These are phyloP conservation scores for Cervus canadensis DNA, from an alignment of 2,113 vertebrate genomes.

Conservation along the genomic window DNA sequence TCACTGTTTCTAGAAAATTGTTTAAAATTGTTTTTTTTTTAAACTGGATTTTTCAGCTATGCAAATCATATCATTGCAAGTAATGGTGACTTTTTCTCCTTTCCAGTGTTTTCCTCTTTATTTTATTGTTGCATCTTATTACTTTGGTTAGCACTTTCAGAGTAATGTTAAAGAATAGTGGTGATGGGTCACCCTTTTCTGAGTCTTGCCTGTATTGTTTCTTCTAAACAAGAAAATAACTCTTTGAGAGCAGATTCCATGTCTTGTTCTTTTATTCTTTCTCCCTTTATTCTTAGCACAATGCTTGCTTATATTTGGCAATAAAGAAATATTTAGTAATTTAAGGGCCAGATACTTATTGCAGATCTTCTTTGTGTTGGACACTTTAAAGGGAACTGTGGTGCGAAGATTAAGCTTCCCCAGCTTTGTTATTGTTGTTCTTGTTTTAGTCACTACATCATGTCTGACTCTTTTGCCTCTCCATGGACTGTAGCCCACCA, in stretches of 20 bases:
- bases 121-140: neutral
- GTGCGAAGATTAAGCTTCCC: neutral
- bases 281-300: neutral
- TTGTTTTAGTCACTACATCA: accelerated
- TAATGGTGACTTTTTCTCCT: neutral
- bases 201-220: neutral
- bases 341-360: neutral
- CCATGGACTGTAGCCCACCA: neutral
- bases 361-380: neutral
- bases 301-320: neutral
- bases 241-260: neutral
- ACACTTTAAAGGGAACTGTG: neutral
- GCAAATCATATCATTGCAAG: neutral
- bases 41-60: neutral
- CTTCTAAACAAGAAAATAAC: neutral
- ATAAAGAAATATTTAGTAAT: neutral
- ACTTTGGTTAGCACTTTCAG: neutral
- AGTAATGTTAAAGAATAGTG: neutral
- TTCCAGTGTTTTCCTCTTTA: neutral
- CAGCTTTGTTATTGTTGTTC: neutral
- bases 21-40: neutral
- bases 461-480: neutral
- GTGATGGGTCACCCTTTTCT: neutral
- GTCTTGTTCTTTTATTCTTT: neutral
- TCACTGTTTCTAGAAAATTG: neutral